Base-by-base conservation (phyloP, 1,140 invertebrate species). In the Pogonomyrmex californicus region DNA sequence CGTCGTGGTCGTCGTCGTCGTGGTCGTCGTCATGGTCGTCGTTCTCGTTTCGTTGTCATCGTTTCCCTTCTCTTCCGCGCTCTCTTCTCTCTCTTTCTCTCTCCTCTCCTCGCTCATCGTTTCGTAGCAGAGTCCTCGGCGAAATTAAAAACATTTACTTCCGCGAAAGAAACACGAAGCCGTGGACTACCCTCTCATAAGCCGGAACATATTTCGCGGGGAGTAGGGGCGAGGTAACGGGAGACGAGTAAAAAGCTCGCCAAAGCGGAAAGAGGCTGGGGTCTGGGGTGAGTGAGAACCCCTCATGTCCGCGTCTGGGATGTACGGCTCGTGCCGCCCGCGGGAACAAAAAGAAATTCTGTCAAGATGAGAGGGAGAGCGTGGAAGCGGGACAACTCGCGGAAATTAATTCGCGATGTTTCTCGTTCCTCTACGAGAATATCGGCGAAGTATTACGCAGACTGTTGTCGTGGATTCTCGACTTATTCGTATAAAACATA, bases 101-200 rank as follows among this genome's bases (percentile, higher is more conserved):
- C 1, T 60, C 33, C 44, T 58, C 47, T n/a, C 54, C 23, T 9
- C 23, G 76, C 83, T 76, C 56, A 47, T 88, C 65, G 44, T 70
- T 70, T 51, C 60, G 60, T 36, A 68, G n/a, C 56, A 23, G 23
- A 23, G 66, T 65, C 63, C 78, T 86, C 68, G 60, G 75, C 86
- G 90, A 92, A 92, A 92, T 92, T 92, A 92, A 91, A 92, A 92
- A 92, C 91, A 92, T 92, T 92, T 91, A 92, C 91, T 92, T 90
- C 63, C 71, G 51, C 71, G 87, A 89, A 88, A 91, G 87, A 90
- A 88, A 87, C 77, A 91, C 77, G 86, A 71, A 81, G 38, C 85
- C 56, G 89, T 63, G 86, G 86, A 87, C 83, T 79, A 83, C 44
- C 79, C 73, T 88, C 91, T 92, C 90, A 91, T 92, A 92, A 92